These are phyloP conservation scores for Ardeotis arabs DNA, from an alignment of 2,113 vertebrate species.

Conservation along the genomic window DNA sequence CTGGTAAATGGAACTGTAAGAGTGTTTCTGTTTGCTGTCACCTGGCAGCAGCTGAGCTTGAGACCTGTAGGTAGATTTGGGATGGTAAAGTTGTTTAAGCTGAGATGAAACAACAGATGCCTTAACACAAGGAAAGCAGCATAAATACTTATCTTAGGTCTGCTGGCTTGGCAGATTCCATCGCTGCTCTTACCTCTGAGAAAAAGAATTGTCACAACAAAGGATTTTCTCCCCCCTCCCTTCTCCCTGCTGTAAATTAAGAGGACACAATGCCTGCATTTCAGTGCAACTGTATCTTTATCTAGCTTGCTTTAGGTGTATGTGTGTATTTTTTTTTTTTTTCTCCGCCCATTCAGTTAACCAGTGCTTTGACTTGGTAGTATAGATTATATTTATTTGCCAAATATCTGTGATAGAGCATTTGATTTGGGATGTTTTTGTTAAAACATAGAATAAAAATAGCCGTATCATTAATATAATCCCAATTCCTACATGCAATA, in stretches of 20 bases:
- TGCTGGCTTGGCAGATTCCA: background rate
- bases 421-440: background rate
- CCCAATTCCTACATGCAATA: background rate
- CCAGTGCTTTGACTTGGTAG: background rate
- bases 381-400: background rate
- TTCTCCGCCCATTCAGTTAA: background rate
- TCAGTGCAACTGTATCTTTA: background rate
- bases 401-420: background rate
- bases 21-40: background rate
- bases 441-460: background rate
- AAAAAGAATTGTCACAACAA: background rate
- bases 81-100: background rate
- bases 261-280: background rate
- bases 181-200: background rate
- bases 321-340: background rate
- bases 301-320: background rate
- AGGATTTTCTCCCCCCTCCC: accelerated
- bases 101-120: background rate
- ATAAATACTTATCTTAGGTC: background rate
- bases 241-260: background rate
- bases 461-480: background rate
- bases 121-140: background rate
- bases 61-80: background rate
- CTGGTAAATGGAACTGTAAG: background rate
- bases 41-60: background rate